Base-by-base conservation (phyloP, 2,888 invertebrate species). In the Empis livida region DNA sequence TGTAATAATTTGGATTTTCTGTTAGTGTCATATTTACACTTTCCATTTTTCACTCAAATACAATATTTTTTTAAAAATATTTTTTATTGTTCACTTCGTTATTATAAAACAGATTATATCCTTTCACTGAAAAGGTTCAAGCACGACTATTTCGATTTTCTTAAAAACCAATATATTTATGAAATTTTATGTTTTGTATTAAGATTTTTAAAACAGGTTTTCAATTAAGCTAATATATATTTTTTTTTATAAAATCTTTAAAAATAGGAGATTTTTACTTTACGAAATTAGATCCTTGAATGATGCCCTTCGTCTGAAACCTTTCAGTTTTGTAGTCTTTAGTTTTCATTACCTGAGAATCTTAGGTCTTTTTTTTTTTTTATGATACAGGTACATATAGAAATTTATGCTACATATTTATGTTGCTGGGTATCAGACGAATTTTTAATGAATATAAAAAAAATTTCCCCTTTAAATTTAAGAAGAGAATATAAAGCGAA, bases 291-390 rank as follows among this genome's bases (percentile, higher is more conserved):
- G 14, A 41, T 40, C 11, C 70, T 71, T 71, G 68, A 74, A 74
- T 75, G 74, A 71, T 70, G 64, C 68, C 68, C 67, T 68, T 70
- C 64, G 71, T 71, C 68, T 68, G 67, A 67, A 62, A 66, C 65
- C 69, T 64, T 67, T 64, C 60, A 59, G 60, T 67, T 69, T 64
- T 69, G 68, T 67, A 67, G 23, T 27, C 23, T 27, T n/a, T n/a
- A 20, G 6, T 27, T 27, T 27, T 8, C 9, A n/a, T 27, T 27
- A 27, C 23, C 23, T 27, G 23, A 27, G 23, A 27, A 27, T 27
- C 23, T 27, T 2, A 27, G 9, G 9, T 27, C 5, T 27, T 27
- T 2, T 27, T 27, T 8, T 27, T 8, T 8, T 6, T 6, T 6
- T 4, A 27, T 27, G 9, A 27, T 2, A 27, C 8, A 27, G 5